phyloP scores from a whole-genome alignment of 2,113 vertebrate species.

The Tretioscincus oriximinensis region DNA sequence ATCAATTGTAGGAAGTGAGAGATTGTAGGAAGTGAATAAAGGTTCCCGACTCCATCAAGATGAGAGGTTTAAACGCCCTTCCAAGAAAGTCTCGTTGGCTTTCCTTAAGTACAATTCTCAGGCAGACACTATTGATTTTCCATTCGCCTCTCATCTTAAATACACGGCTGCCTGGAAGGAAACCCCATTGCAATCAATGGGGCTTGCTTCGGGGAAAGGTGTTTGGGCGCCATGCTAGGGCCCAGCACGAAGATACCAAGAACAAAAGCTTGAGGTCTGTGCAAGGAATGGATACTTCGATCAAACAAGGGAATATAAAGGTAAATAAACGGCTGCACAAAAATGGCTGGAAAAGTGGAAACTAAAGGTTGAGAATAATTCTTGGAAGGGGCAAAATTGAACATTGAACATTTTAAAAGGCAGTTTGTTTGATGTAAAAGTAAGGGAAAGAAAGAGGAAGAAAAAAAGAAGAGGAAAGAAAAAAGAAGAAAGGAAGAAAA shows the following conservation, averaged over 20 bases:
- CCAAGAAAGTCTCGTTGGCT: background rate
- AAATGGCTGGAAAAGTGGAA: background rate
- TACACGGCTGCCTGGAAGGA: background rate
- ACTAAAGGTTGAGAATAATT: background rate
- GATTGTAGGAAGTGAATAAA: background rate
- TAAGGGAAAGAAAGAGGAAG: slow-evolving; percentile 15
- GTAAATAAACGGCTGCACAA: background rate
- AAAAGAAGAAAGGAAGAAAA: background rate
- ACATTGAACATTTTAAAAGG: background rate
- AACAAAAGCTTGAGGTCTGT: background rate
- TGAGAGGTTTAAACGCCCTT: background rate
- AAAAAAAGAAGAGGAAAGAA: too few relatives aligned
- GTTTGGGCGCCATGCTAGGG: background rate
- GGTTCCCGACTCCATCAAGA: background rate
- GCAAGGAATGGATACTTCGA: background rate
- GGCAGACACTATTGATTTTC: background rate
- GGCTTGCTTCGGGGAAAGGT: background rate
- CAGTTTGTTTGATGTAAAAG: background rate
- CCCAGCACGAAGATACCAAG: background rate
- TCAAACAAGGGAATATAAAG: background rate
- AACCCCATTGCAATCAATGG: background rate
- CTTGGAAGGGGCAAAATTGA: background rate
- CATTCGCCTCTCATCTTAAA: background rate
- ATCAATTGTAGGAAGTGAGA: background rate
- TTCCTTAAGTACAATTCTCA: background rate